Base-by-base conservation (phyloP, 1,140 invertebrate species). In the Planococcus citri region DNA sequence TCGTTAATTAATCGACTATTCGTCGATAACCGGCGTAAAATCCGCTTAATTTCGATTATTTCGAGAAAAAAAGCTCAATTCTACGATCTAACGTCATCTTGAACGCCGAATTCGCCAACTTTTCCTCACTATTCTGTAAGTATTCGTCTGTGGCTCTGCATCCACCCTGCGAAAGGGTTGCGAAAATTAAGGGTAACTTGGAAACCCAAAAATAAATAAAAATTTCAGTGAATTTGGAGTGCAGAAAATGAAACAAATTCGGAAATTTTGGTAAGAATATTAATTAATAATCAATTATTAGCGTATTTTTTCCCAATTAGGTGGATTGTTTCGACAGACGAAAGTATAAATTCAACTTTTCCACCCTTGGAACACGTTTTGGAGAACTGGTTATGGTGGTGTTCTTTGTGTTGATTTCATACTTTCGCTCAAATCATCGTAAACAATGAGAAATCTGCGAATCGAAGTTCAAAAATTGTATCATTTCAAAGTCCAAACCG, bases 201-300 rank as follows among this genome's bases (percentile, higher is more conserved):
- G 41, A 51, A 51, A 51, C 41, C 41, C 41, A 51, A 51, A 51
- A 51, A 51, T 51, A 51, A 51, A 51, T 51, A 51, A 37, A 14
- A 51, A 51, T 51, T 51, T 33, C 12, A 20, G 41, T 51, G 41
- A 51, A 51, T 51, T 51, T 51, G 41, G 41, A n/a, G n/a, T n/a
- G n/a, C n/a, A n/a, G n/a, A 51, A 51, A n/a, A 51, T 51, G 41
- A 51, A 20, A 9, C 41, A 51, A 51, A 51, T 51, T 51, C 41
- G 17, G 4, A 51, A 51, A 51, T 9, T 51, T 20, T 51, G 41
- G 41, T 51, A 51, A 51, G 41, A 51, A 17, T 6, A 6, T 17
- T 51, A 51, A 51, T 51, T 51, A 51, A 9, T 51, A 51, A 51
- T 17, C 17, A 3, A 3, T 51, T 17, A 51, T 51, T 51, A 51